Base-by-base conservation (phyloP, 2,888 invertebrate genomes). In the Pristionchus exspectatus region DNA sequence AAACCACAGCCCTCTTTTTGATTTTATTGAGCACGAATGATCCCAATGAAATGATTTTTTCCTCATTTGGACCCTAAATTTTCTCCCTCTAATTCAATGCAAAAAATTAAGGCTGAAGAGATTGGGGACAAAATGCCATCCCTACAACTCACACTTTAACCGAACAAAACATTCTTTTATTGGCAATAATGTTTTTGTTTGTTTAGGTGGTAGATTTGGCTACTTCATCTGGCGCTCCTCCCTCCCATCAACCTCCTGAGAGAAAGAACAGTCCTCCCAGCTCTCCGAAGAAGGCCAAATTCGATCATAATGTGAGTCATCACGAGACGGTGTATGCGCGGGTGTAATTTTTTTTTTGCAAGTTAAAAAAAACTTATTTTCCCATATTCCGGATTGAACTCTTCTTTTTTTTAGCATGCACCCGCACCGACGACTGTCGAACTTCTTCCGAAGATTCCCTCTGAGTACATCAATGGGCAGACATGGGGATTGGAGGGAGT, bases 401-500 rank as follows among this genome's bases (percentile, higher is more conserved):
- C 10, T 27, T 33, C 21, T 85, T n/a, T 84, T 84, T 84, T 50
- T 54, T 16, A 44, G n/a, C 14, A n/a, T 4, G 77, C 50, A 27
- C 83, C 54, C 18, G 3, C 74, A 3, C 84, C 72, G 24, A 86
- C 87, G 3, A 74, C 85, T 4, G 18, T n/a, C 7, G 86, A 87
- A 24, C 63, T 89, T 16, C 14, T 89, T 12, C 21, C 44, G n/a
- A 90, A 91, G 77, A 88, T 92, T 90, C 92, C 92, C 7, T 30
- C 44, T 3, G 66, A 33, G 33, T 83, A 92, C 33, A 93, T 90
- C 84, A 90, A 92, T 44, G 85, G 89, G 12, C 90, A 92, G 7
- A 18, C 77, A 14, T 94, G 94, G 94, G 92, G 93, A 27, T 90
- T 94, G 77, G 90, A 92, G 12, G 91, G 91, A 59, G 88, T 92